These are phyloP conservation scores for Drosophila melanosoma DNA, from an alignment of 2,888 invertebrate genomes.

Conservation along the genomic window DNA sequence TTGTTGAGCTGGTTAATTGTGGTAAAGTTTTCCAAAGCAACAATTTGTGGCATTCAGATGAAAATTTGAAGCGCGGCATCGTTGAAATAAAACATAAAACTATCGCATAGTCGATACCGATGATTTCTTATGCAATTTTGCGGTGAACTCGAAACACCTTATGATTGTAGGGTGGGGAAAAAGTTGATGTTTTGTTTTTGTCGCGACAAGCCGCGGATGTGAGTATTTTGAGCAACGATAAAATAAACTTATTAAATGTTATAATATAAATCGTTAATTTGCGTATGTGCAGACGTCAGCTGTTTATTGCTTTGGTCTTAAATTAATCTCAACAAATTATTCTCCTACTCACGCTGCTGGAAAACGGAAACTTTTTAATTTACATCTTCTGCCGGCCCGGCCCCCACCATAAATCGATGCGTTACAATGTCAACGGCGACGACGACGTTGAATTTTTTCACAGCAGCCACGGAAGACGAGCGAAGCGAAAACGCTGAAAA, in stretches of 20 bases:
- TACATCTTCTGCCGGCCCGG: not conserved
- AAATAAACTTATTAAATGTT: constrained; percentile 5
- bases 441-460: constrained; percentile 35
- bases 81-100: constrained; percentile 64
- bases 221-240: constrained; percentile 31
- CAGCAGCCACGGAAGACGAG: constrained; percentile 40
- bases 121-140: constrained; percentile 14
- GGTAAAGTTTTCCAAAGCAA: constrained; percentile 86
- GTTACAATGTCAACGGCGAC: constrained; percentile 22
- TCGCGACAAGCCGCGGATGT: constrained; percentile 34
- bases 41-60: constrained; percentile 88
- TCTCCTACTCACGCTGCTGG: constrained; percentile 53
- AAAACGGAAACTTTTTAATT: constrained; percentile 25
- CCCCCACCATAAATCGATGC: constrained; percentile 45
- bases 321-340: constrained; percentile 41
- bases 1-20: constrained; percentile 88
- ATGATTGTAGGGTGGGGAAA: constrained; percentile 13
- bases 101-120: constrained; percentile 24
- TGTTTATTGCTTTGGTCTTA: constrained; percentile 14
- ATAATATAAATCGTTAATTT: constrained; percentile 11
- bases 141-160: constrained; percentile 29
- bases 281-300: constrained; percentile 14
- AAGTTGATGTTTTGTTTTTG: constrained; percentile 56
- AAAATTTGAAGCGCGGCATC: constrained; percentile 84
- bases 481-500: constrained; percentile 13